These are phyloP conservation scores for Diadema setosum DNA, from an alignment of 35 echinoderm and acorn worm genomes.

Conservation along the genomic window DNA sequence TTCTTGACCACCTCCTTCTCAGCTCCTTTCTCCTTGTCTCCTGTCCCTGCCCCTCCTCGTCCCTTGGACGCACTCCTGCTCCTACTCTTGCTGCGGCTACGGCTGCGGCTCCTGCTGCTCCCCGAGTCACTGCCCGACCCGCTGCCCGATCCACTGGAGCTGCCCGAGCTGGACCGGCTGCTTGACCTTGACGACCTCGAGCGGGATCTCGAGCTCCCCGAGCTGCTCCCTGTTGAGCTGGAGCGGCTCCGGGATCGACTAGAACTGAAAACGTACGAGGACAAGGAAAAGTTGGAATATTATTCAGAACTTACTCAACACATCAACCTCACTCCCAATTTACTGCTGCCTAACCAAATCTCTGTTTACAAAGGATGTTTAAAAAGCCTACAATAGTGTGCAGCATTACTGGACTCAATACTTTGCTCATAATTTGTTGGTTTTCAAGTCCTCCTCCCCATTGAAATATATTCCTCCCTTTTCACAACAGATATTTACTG, in stretches of 20 bases:
- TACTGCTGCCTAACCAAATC: no score
- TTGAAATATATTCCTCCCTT: no score
- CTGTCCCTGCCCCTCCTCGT: conserved; percentile 54
- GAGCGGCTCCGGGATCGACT: conserved; percentile 40
- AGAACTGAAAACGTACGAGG: background rate
- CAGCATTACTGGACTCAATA: background rate
- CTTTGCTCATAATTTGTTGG: background rate
- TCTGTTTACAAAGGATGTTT: background rate
- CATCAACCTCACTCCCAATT: no score
- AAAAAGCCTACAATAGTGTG: background rate
- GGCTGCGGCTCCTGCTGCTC: conserved; percentile 57
- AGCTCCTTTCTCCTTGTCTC: conserved; percentile 39
- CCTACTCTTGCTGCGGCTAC: conserved; percentile 47
- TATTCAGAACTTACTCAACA: no score
- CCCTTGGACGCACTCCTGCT: conserved; percentile 46
- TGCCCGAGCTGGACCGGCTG: conserved; percentile 50
- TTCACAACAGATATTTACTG: no score
- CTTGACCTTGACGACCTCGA: conserved; percentile 22
- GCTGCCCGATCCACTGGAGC: conserved; percentile 81
- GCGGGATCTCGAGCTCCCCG: conserved; percentile 60
- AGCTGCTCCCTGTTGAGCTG: conserved; percentile 59
- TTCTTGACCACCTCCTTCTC: conserved; percentile 38
- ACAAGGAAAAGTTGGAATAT: background rate
- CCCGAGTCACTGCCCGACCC: conserved; percentile 45
- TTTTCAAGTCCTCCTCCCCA: background rate